Percentiles rank a stretch among this genome's conserved stretches.
Conservation (phyloP, 2,888 invertebrate genomes). For the Podabrus alpinus region DNA sequence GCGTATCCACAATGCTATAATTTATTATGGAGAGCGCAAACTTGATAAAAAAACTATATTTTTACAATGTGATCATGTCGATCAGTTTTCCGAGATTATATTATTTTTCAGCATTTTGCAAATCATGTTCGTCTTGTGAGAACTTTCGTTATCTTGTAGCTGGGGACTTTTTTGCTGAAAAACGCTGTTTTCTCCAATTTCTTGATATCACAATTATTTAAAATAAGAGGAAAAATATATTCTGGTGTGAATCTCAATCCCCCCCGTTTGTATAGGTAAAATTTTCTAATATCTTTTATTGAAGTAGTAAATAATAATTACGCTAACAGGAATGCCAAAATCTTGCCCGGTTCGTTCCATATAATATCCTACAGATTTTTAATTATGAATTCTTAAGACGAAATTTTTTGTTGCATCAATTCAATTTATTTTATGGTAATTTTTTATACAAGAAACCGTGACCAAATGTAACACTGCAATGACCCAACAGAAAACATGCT, state of each 20-base stretch:
- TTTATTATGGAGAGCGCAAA: background rate
- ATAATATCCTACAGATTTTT: background rate
- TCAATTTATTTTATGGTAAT: background rate
- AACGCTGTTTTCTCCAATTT: background rate
- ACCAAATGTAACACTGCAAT: constrained; percentile 18
- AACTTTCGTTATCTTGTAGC: background rate
- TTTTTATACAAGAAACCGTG: constrained; percentile 15
- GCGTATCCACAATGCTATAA: background rate
- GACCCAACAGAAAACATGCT: constrained; percentile 13
- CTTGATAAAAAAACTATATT: no score
- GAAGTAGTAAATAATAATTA: background rate
- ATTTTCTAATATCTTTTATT: background rate
- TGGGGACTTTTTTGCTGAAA: background rate
- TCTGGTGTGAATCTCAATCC: no score
- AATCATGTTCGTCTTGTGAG: background rate
- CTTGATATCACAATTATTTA: background rate
- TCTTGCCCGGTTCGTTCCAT: background rate
- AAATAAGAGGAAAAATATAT: no score
- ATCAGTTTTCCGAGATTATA: no score
- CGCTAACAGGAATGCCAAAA: background rate
- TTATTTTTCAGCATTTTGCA: background rate
- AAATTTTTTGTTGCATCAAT: background rate
- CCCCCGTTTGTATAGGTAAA: background rate
- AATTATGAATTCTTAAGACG: background rate
- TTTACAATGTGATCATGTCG: no score